phyloP scores from a whole-genome alignment of 2,113 vertebrate species.

The Lophotis ruficrista region DNA sequence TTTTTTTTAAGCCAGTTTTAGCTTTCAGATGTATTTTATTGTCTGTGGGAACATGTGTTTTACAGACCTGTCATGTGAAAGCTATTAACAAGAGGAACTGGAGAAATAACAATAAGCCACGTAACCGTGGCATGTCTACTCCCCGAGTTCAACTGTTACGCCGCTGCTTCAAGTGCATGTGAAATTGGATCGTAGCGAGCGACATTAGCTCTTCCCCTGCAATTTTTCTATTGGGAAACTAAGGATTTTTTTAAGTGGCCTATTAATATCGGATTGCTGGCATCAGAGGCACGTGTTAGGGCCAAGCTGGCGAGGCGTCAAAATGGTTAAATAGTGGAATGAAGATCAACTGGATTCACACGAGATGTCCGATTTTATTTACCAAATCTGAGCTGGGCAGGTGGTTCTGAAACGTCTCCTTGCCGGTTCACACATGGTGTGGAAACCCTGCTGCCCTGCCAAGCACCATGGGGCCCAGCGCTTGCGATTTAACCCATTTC shows the following conservation, averaged over 20 bases:
- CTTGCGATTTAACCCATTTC: background rate
- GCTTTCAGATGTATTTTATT: conserved; percentile 76
- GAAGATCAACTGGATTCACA: conserved; percentile 19
- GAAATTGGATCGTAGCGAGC: conserved; percentile 14
- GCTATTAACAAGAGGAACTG: conserved; percentile 75
- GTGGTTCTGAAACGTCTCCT: background rate
- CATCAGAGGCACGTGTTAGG: background rate
- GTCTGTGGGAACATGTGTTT: conserved; percentile 79
- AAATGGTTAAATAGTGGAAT: conserved; percentile 20
- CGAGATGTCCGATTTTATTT: conserved; percentile 7
- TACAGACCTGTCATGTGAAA: conserved; percentile 80
- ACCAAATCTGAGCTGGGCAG: background rate
- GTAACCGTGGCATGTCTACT: conserved; percentile 64
- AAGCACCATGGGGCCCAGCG: accelerated
- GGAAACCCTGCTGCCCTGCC: background rate
- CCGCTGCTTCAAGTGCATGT: conserved; percentile 3
- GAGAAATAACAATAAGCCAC: conserved; percentile 65
- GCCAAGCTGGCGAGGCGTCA: conserved; percentile 63
- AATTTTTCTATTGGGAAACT: conserved; percentile 29
- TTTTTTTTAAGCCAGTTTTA: conserved; percentile 44
- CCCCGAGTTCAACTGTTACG: conserved; percentile 60
- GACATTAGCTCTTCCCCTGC: conserved; percentile 6
- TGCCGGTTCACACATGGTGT: background rate
- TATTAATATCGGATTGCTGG: conserved; percentile 64
- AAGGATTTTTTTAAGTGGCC: conserved; percentile 49